Evolutionary conservation across 2,113 vertebrate genomes (phyloP).

Genomic region (Carassius auratus): DNA sequence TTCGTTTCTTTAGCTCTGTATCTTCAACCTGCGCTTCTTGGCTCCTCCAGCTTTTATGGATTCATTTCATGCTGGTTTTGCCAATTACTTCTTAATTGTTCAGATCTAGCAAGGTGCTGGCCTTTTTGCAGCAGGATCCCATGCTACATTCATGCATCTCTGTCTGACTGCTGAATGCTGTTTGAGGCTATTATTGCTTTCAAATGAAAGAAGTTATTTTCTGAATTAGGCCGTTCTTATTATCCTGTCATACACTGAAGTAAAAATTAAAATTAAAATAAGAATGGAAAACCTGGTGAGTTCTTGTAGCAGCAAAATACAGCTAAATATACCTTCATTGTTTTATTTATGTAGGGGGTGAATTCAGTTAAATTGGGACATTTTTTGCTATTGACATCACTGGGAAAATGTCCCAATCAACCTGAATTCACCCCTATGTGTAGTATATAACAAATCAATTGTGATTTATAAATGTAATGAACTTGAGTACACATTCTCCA

Average conservation of each 20-base stretch:
- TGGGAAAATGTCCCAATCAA: too few relatives aligned
- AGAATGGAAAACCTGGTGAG: neutral
- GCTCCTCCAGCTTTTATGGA: constrained; percentile 34
- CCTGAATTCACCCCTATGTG: too few relatives aligned
- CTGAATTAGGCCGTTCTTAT: neutral
- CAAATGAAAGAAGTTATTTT: neutral
- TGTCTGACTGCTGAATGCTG: neutral
- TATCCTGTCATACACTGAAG: neutral
- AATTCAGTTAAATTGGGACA: too few relatives aligned
- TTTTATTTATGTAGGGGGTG: too few relatives aligned
- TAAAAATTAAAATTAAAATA: neutral
- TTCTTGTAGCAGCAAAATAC: neutral
- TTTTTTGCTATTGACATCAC: too few relatives aligned
- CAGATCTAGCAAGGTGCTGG: constrained; percentile 15
- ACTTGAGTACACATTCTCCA: neutral
- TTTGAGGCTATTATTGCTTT: neutral
- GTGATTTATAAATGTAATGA: neutral
- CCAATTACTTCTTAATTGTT: constrained; percentile 39
- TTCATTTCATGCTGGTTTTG: constrained; percentile 51
- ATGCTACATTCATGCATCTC: neutral
- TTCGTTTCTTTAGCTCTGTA: constrained; percentile 18
- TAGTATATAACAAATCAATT: neutral
- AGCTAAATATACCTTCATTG: too few relatives aligned
- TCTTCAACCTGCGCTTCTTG: constrained; percentile 20
- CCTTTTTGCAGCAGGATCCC: constrained; percentile 14